A percentile compares a stretch with the other conserved stretches of the same genome.
Conservation (phyloP, 2,888 invertebrate genomes). For the Clanis bilineata region DNA sequence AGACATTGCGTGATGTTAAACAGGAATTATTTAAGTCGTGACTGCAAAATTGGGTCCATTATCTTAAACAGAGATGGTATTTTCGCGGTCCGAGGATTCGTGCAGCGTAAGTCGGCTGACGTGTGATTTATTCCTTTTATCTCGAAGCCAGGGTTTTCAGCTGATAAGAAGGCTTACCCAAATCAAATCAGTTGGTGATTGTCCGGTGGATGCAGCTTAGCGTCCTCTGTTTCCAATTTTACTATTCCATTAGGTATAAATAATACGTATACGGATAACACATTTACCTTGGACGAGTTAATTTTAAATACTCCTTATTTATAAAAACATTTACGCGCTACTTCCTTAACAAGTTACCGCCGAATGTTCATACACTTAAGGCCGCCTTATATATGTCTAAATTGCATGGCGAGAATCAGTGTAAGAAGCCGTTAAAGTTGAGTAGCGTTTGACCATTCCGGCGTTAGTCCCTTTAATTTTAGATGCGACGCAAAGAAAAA, state of each 20-base stretch:
- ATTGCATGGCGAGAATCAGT: no score
- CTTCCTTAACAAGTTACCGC: no score
- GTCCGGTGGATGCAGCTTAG: slow-evolving; percentile 53
- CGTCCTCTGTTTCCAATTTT: slow-evolving; percentile 24
- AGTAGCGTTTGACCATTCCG: no score
- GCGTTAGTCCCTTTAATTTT: no score
- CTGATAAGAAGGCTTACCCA: slow-evolving; percentile 63
- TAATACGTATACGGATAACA: not conserved
- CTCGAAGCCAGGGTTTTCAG: slow-evolving; percentile 64
- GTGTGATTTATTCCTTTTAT: slow-evolving; percentile 76
- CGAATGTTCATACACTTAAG: no score
- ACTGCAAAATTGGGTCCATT: slow-evolving; percentile 10
- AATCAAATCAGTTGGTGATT: slow-evolving; percentile 65
- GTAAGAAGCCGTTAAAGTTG: no score
- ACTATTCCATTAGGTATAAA: not conserved
- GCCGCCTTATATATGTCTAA: no score
- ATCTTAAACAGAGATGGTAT: slow-evolving; percentile 14
- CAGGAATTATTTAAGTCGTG: slow-evolving; percentile 5
- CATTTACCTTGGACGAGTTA: no score
- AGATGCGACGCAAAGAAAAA: no score
- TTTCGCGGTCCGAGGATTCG: slow-evolving; percentile 28
- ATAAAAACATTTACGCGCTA: no score
- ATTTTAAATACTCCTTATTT: no score
- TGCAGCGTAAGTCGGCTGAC: slow-evolving; percentile 68
- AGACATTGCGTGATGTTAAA: slow-evolving; percentile 8